Percentiles rank a stretch among this genome's conserved stretches.
Evolutionary conservation across 2,113 vertebrate species (phyloP).

Genomic region (Catagonus wagneri): DNA sequence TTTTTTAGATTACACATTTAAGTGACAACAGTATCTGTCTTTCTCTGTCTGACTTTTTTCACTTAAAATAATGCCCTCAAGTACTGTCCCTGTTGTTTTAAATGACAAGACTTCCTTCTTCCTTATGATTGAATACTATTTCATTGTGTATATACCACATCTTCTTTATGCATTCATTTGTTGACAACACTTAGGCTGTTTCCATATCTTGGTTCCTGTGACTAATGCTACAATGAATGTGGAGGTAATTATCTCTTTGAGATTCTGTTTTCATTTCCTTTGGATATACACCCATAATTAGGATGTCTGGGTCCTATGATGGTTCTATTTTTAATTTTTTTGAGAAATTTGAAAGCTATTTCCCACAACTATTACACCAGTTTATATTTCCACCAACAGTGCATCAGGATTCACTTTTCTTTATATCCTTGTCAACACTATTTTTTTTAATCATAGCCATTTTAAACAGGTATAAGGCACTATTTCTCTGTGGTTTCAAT

Average conservation of each 20-base stretch:
- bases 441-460: not conserved
- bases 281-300: not conserved
- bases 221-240: not conserved
- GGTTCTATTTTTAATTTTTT: not conserved
- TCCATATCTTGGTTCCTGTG: not conserved
- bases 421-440: not conserved
- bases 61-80: not conserved
- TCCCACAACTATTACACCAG: not conserved
- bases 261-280: not conserved
- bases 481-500: not conserved
- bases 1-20: not conserved
- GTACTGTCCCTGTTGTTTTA: not conserved
- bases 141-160: too few species aligned
- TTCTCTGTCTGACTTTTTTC: not conserved
- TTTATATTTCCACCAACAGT: not conserved
- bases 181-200: not conserved
- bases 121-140: not conserved
- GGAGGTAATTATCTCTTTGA: not conserved
- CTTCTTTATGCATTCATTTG: not conserved
- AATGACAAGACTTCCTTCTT: not conserved
- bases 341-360: not conserved
- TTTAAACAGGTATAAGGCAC: not conserved
- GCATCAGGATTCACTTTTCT: not conserved
- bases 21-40: not conserved
- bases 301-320: not conserved